phyloP scores from a whole-genome alignment of 2,888 invertebrate genomes.

The Crossocerus cetratus region DNA sequence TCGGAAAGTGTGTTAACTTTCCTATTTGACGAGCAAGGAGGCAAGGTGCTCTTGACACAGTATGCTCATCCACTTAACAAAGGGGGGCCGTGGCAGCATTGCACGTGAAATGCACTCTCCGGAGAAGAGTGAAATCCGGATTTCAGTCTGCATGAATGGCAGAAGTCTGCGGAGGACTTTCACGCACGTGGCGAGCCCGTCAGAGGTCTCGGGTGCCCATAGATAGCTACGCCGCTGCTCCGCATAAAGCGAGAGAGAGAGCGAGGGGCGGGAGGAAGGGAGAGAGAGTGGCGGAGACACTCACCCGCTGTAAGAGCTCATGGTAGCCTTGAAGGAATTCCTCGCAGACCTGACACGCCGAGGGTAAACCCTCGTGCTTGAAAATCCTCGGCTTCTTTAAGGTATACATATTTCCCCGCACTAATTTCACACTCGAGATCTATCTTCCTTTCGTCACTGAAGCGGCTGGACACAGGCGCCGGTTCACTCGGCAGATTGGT shows the following conservation, averaged over 20 bases:
- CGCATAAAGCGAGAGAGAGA: neutral
- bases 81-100: neutral
- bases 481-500: no score
- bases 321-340: constrained; percentile 85
- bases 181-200: constrained; percentile 1
- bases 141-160: neutral
- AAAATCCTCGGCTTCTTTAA: constrained; percentile 77
- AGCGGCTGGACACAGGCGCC: no score
- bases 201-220: constrained; percentile 18
- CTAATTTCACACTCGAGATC: no score
- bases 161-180: neutral
- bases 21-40: no score
- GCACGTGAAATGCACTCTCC: neutral
- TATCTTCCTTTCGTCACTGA: no score
- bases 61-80: neutral
- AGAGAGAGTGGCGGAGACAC: constrained; percentile 57
- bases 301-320: constrained; percentile 85
- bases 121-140: neutral
- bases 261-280: no score
- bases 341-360: constrained; percentile 84
- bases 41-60: no score
- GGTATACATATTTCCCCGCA: constrained; percentile 15
- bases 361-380: constrained; percentile 82
- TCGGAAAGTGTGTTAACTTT: no score
- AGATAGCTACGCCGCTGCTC: constrained; percentile 40